Evolutionary conservation across 2,888 invertebrate species (phyloP), one percentile per base, ranked within the genome.

Genomic region (Sarcophaga carnaria): DNA sequence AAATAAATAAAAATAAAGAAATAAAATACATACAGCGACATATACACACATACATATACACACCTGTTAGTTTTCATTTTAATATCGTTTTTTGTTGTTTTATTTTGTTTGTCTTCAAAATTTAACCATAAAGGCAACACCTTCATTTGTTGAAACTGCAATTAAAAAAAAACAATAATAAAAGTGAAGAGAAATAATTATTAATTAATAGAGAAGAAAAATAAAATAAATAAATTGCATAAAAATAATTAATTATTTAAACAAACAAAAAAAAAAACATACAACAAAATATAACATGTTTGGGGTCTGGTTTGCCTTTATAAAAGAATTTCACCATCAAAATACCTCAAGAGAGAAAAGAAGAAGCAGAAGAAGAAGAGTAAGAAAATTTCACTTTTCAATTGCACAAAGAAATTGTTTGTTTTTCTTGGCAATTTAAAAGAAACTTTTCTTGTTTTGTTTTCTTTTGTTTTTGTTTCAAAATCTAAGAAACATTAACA

Each of bases 121-220:
- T 75, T 64, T 20, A 59, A 75, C 45, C 71, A 37, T 37, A 49
- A 76, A 69, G 76, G 79, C 67, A 79, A 82, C 87, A 71, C 87
- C 87, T 87, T 82, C 37, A 74, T 49, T 62, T 72, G 66, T 22
- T 62, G 67, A 62, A 79, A 63, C 81, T 87, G 84, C 67, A 84
- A 87, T 84, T 54, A 63, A 84, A 82, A 84, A 70, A 63, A 22
- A 69, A 14, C 17, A 62, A 60, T 49, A 54, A 25, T 8, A 69
- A 47, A 60, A 54, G 37, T 76, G 80, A 45, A 84, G 62, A 82
- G 78, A 78, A 70, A 80, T 81, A 64, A 82, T 83, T 76, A 83
- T 20, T 75, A 71, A 64, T 62, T 20, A 69, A 64, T n/a, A 59
- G 54, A 66, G 17, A 66, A 47, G 8, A 37, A 10, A 37, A 83